Conservation (phyloP, 1,140 invertebrate genomes). For the Ceratitis capitata region DNA sequence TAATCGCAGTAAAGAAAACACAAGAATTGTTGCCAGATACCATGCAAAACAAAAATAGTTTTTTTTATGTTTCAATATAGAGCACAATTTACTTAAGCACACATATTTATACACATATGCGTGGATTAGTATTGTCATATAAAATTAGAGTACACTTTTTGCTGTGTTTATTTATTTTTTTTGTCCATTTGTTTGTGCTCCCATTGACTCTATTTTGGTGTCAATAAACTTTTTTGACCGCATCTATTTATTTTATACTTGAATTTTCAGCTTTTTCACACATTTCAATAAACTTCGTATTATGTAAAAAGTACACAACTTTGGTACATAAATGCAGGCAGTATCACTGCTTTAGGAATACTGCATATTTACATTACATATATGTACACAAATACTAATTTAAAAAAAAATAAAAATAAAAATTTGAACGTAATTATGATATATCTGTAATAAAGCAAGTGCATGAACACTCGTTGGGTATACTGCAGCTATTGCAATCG, state of each 20-base stretch:
- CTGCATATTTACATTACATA: background rate
- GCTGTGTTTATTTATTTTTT: background rate
- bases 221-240: conserved; percentile 4
- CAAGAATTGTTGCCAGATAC: too few species aligned
- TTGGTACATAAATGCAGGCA: background rate
- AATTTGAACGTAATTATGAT: conserved; percentile 4
- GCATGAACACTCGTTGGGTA: background rate
- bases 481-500: background rate
- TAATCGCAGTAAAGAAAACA: background rate
- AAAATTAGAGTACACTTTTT: background rate
- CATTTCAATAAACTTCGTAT: background rate
- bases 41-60: too few species aligned
- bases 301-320: background rate
- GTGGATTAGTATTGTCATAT: background rate
- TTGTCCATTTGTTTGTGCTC: background rate
- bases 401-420: too few species aligned
- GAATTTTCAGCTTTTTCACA: background rate
- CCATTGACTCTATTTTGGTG: background rate
- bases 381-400: background rate
- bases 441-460: background rate
- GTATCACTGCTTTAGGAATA: background rate
- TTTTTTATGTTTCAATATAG: too few species aligned
- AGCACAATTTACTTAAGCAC: too few species aligned
- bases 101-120: background rate
- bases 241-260: background rate